Conservation (phyloP, 1,140 invertebrate species). For the Drosophila guanche region DNA sequence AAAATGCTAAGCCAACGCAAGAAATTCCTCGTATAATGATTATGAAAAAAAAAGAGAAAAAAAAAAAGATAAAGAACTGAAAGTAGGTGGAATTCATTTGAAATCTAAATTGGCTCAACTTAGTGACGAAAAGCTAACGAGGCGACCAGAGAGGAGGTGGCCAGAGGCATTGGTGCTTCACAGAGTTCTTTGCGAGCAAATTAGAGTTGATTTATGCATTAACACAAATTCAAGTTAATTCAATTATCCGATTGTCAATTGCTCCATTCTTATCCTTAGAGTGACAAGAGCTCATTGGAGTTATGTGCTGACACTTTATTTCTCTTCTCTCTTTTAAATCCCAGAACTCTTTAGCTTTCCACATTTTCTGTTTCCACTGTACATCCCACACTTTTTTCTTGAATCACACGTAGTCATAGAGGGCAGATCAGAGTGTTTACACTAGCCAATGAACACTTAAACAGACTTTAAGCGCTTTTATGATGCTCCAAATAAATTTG, state of each 20-base stretch:
- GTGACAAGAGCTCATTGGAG: conserved; percentile 34
- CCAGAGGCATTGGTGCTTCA: conserved; percentile 1
- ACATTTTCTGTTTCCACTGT: conserved; percentile 7
- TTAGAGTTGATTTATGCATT: conserved; percentile 57
- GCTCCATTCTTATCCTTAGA: background rate
- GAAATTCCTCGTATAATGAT: conserved; percentile 65
- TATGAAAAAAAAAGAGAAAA: conserved; percentile 60
- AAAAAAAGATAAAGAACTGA: conserved; percentile 47
- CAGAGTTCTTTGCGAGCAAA: conserved; percentile 25
- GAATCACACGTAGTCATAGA: conserved; percentile 14
- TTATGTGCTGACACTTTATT: too few relatives aligned
- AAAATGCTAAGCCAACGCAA: conserved; percentile 30
- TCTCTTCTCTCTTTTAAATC: background rate
- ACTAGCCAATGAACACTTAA: conserved; percentile 69
- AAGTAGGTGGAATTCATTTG: conserved; percentile 77
- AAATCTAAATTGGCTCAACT: conserved; percentile 64
- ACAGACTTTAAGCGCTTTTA: conserved; percentile 71
- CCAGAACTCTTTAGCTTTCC: background rate
- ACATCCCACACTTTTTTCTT: conserved; percentile 24
- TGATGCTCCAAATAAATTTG: conserved; percentile 71
- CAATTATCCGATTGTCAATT: too few relatives aligned
- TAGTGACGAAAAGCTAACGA: conserved; percentile 65
- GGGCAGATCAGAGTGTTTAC: conserved; percentile 52
- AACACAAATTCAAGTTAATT: conserved; percentile 49
- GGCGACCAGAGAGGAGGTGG: conserved; percentile 20